Evolutionary conservation across 2,797 vertebrate species (phyloP).

Genomic region (Dendrocincla tyrannina): DNA sequence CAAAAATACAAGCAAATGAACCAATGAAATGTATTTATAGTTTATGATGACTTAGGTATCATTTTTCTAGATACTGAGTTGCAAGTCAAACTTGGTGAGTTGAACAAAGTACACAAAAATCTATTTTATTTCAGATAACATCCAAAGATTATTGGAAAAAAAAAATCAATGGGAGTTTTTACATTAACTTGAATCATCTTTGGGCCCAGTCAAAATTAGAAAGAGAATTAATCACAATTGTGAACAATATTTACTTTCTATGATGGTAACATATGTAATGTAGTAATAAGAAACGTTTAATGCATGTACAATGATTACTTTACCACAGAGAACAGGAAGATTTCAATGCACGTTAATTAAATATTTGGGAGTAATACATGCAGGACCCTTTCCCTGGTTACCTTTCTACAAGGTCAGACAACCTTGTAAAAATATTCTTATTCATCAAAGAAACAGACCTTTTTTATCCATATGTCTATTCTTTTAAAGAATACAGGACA

Average conservation of each 20-base stretch:
- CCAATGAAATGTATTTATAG: background rate
- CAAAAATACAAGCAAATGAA: background rate
- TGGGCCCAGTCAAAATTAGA: background rate
- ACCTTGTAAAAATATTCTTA: background rate
- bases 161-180: slow-evolving; percentile 22
- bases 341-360: background rate
- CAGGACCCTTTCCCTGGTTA: background rate
- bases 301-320: background rate
- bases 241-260: slow-evolving; percentile 40
- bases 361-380: background rate
- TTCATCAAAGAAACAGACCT: background rate
- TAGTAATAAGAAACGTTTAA: background rate
- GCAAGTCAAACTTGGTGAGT: background rate
- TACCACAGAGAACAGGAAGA: background rate
- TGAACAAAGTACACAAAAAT: background rate
- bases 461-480: background rate
- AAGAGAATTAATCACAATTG: background rate
- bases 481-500: background rate
- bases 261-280: background rate
- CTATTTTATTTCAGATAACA: slow-evolving; percentile 6
- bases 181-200: slow-evolving; percentile 10
- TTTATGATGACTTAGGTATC: background rate
- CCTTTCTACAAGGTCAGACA: background rate
- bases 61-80: background rate
- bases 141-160: background rate